Conservation (phyloP, 1,140 invertebrate genomes). For the Bombyx mori region DNA sequence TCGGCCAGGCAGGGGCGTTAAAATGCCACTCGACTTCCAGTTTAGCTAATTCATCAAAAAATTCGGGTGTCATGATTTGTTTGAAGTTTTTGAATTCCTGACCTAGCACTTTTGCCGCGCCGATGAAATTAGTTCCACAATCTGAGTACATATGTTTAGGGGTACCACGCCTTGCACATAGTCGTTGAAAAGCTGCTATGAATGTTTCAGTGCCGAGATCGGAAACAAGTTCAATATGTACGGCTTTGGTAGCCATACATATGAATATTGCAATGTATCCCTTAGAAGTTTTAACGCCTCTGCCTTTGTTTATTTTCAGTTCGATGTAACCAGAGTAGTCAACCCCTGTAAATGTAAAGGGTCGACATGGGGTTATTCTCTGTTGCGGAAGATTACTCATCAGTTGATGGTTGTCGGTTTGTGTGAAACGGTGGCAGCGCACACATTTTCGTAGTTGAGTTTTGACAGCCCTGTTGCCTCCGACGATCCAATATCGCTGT, state of each 20-base stretch:
- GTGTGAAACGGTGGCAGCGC: constrained; percentile 4
- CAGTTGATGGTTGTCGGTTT: constrained; percentile 7
- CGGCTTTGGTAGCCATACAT: constrained; percentile 31
- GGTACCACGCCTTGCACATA: constrained; percentile 29
- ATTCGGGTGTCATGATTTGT: neutral
- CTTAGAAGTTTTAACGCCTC: neutral
- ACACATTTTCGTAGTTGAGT: constrained; percentile 8
- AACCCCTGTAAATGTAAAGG: neutral
- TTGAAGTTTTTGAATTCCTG: neutral
- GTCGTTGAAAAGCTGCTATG: constrained; percentile 32
- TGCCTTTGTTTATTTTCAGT: neutral
- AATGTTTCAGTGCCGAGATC: constrained; percentile 29
- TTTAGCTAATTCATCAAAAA: constrained; percentile 3
- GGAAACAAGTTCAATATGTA: constrained; percentile 42
- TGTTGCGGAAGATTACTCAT: constrained; percentile 5
- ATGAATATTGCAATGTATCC: constrained; percentile 7
- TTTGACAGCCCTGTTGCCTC: constrained; percentile 9
- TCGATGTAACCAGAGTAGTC: neutral
- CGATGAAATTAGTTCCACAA: constrained; percentile 29
- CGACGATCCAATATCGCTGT: constrained; percentile 10
- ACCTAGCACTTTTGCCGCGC: constrained; percentile 21
- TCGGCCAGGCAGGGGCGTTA: neutral
- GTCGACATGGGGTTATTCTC: constrained; percentile 1
- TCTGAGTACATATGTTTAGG: constrained; percentile 19
- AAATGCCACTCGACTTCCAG: neutral